Evolutionary conservation across 2,797 vertebrate species (phyloP), one percentile per base, ranked within the genome.

Genomic region (Oreochromis grahami): DNA sequence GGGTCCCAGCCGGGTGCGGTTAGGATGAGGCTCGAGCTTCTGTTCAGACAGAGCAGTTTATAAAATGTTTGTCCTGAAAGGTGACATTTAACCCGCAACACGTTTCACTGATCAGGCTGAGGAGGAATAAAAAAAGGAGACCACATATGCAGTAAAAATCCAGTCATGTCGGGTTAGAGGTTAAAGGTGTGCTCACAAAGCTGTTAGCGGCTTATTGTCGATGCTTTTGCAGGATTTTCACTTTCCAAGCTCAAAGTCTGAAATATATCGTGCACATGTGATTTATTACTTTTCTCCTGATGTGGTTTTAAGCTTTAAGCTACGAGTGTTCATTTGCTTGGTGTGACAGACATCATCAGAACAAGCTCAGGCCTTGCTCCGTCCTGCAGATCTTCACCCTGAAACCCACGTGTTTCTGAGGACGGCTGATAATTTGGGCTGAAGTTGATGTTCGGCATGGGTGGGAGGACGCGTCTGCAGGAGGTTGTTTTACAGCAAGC

Each of bases 1-100:
- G 5, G n/a, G 78, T 72, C 77, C 36, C 78, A 77, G 79, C 82
- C 78, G 86, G 82, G 29, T 51, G 68, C n/a, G 34, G 81, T 82
- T 11, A 2, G 43, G 34, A 84, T 81, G 85, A 60, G 63, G 3
- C n/a, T 13, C 36, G 17, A 81, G 60, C 52, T 26, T 84, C 76
- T 79, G 81, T 38, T 65, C 34, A 21, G 56, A 60, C 32, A 60
- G 56, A 60, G 29, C 2, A 60, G 56, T 60, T 19, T 60, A 34
- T 19, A 60, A 60, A 60, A 60, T 60, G 29, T 60, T 60, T 60
- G 34, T 60, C 29, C 29, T 1, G 9, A 34, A 34, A 60, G 56
- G 56, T 60, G 56, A 60, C 56, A 19, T 60, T 60, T 60, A 60
- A 60, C 56, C 29, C 9, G 19, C 11, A 29, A 60, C 56, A 60